These are phyloP conservation scores for Adrianichthys oophorus DNA, from an alignment of 2,797 vertebrate species.

Conservation along the genomic window DNA sequence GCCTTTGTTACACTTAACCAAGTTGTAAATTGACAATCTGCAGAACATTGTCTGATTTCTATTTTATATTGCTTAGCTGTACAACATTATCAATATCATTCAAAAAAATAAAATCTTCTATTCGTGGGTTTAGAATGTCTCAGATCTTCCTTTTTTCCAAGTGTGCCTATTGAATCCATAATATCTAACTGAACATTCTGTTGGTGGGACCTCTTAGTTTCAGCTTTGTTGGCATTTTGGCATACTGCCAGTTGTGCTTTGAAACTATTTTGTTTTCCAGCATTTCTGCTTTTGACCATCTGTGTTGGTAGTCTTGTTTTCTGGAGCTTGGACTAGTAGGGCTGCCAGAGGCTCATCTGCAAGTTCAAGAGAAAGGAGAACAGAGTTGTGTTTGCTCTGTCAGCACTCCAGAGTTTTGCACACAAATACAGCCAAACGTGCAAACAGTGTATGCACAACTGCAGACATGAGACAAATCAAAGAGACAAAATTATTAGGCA, in stretches of 20 bases:
- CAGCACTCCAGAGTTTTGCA: constrained; percentile 43
- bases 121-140: background rate
- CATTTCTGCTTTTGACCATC: constrained; percentile 62
- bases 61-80: background rate
- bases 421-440: constrained; percentile 1
- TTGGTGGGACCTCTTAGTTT: constrained; percentile 48
- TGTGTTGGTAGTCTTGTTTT: constrained; percentile 51
- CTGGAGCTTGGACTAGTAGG: constrained; percentile 46
- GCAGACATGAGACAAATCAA: constrained; percentile 4
- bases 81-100: background rate
- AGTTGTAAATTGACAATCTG: no score
- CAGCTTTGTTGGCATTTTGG: constrained; percentile 57
- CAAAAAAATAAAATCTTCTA: constrained; percentile 1
- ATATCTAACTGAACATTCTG: constrained; percentile 63
- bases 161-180: constrained; percentile 38
- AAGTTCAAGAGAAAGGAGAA: constrained; percentile 36
- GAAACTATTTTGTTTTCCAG: constrained; percentile 60
- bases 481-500: constrained; percentile 33
- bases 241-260: constrained; percentile 33
- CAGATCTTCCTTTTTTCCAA: constrained; percentile 12
- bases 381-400: constrained; percentile 48
- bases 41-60: no score
- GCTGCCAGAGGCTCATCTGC: constrained; percentile 57
- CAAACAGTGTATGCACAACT: constrained; percentile 21
- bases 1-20: no score